Evolutionary conservation across 2,797 vertebrate genomes (phyloP), one percentile per base, ranked within the genome.

Genomic region (Galagoides demidoff): DNA sequence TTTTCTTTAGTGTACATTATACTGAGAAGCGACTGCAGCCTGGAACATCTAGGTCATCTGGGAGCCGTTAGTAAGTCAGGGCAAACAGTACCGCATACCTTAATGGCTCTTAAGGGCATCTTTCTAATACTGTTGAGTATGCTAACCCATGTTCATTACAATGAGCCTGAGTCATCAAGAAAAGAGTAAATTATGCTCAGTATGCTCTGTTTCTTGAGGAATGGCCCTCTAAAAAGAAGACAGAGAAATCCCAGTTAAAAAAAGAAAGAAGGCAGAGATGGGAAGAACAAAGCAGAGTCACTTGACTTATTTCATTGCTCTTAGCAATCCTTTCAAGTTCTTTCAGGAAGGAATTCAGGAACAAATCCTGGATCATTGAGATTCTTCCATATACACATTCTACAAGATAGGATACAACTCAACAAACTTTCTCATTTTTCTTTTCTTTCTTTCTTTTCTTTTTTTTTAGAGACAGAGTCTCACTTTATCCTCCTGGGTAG

Each of bases 71-170:
- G 74, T 79, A 43, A 90, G 77, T 81, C 0, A 0, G 85, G 89
- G 84, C 91, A 96, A 97, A 94, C 79, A 92, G 76, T 82, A 70
- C 76, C 70, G 43, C 87, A 55, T 89, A 91, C 84, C 66, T 95
- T 95, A 95, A 96, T 94, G 66, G 91, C 89, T 96, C 96, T 97
- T 97, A 89, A 39, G 97, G 95, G 97, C 74, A 52, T 95, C 79
- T 95, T 97, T 95, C 86, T 91, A 97, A 91, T 87, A 78, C 71
- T 94, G 86, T 78, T 52, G 94, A 94, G 86, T 87, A 39, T 79
- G 82, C 76, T 95, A 92, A 91, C 83, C 86, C 71, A 3, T 68
- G 79, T 91, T 95, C 92, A 92, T 91, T 89, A 95, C 78, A 77
- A 96, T 92, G 81, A 95, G 83, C 71, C 79, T 82, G 96, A 97